Base-by-base conservation (phyloP, 2,888 invertebrate genomes). In the Lucinisca nassula region DNA sequence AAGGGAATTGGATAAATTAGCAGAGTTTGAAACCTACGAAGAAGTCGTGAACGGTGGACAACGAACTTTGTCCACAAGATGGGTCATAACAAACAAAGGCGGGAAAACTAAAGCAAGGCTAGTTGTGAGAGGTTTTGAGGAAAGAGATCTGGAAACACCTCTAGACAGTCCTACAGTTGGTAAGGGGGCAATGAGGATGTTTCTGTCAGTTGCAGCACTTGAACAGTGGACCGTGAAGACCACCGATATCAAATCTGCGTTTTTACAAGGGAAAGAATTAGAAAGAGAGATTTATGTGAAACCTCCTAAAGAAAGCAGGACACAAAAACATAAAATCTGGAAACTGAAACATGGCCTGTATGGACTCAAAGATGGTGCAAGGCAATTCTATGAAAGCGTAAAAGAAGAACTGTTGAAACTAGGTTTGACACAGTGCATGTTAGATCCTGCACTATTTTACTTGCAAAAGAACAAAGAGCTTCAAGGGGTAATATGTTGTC, bases 201-300 rank as follows among this genome's bases (percentile, higher is more conserved):
- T 91, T 67, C 84, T 89, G 10, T 58, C 87, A 45, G 27, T 84
- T 35, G 84, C 80, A n/a, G 85, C 88, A 14, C 81, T 67, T 27
- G 72, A 85, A 61, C 49, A 82, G 27, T 90, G 89, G 91, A 83
- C 30, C n/a, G 49, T 84, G 37, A 87, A 91, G 82, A 84, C 83
- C 14, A 91, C 86, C 14, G 89, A 91, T 76, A 89, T 90, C n/a
- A 91, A 91, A 58, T 88, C 80, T 27, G 87, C 88, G 4, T 89
- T 90, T 78, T 51, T 89, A 30, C 88, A 90, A 78, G 91, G 90
- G 45, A 80, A 89, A 58, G 17, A 70, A 35, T 51, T 90, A 21
- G 84, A 90, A 17, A 49, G 88, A 14, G 84, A 91, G 24, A 78
- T 91, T 0, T 88, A 61, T 51, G 67, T 90, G 4, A 79, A 74